Base-by-base conservation (phyloP, 2,797 vertebrate species). In the Coregonus ussuriensis region DNA sequence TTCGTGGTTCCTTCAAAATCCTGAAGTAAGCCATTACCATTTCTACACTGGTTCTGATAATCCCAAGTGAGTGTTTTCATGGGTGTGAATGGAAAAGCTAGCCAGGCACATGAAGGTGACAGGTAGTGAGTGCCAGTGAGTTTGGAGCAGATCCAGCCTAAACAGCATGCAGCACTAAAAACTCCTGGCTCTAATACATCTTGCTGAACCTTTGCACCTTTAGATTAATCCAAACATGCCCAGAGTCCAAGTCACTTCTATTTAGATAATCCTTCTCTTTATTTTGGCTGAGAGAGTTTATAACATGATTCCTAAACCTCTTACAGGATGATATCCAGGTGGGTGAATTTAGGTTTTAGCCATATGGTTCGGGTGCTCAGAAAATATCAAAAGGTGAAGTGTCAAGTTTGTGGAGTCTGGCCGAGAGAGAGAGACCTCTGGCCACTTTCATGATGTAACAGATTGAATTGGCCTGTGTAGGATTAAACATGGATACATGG, bases 291-390 rank as follows among this genome's bases (percentile, higher is more conserved):
- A 29, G 33, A 75, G 62, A 69, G 68, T 66, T 72, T 59, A 68
- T 74, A 77, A 80, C 56, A 31, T 31, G 29, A 59, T 80, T 74
- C 70, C 52, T 47, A 35, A 74, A 41, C 52, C 65, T 74, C 71
- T 67, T 63, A 72, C 37, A 73, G 66, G 29, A 51, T 77, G 52
- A 77, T 67, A 73, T 67, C 31, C 59, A 80, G 74, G 65, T 74
- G 29, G 63, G 63, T 63, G 51, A 77, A 63, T 77, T 74, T 52
- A 74, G 75, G 73, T 74, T 73, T 69, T 29, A 29, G 52, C 35
- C 25, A 70, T 69, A 52, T 66, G 52, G 56, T 51, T 56, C 6
- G 33, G 74, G 29, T 13, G 52, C 54, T 52, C 65, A 21, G 51
- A 25, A 31, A 53, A 53, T 14, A 51, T 72, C 62, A 62, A 13